Conservation (phyloP, 2,888 invertebrate genomes). For the Hypselothyrea guttata region DNA sequence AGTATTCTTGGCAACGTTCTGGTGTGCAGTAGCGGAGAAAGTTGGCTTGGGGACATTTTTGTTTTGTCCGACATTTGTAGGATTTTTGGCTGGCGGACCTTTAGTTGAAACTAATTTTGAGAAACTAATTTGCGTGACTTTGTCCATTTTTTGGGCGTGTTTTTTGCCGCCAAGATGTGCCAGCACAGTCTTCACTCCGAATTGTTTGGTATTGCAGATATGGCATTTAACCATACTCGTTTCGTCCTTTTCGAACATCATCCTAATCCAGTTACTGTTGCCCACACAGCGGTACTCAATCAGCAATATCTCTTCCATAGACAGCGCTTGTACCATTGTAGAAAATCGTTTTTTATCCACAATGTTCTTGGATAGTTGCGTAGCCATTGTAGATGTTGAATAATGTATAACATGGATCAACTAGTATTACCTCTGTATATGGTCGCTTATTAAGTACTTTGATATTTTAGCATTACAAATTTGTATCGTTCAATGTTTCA, state of each 20-base stretch:
- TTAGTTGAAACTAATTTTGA: slow-evolving; percentile 17
- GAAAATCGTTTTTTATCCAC: slow-evolving; percentile 29
- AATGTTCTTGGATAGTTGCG: slow-evolving; percentile 13
- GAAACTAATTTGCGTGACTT: slow-evolving; percentile 53
- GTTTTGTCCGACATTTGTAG: not conserved
- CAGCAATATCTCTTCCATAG: slow-evolving; percentile 57
- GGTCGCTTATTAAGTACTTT: slow-evolving; percentile 21
- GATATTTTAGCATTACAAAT: slow-evolving; percentile 17
- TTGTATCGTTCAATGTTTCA: slow-evolving; percentile 33
- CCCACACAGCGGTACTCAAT: slow-evolving; percentile 56
- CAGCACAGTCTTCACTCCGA: slow-evolving; percentile 65
- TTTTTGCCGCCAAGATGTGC: slow-evolving; percentile 75
- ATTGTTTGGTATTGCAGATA: slow-evolving; percentile 65
- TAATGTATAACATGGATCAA: slow-evolving; percentile 17
- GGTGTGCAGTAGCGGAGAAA: no score
- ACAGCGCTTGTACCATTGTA: slow-evolving; percentile 38
- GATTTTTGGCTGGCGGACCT: not conserved
- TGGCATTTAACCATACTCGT: slow-evolving; percentile 58
- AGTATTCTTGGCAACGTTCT: no score
- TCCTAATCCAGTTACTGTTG: slow-evolving; percentile 46
- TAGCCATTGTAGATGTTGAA: slow-evolving; percentile 37
- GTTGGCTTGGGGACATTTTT: no score
- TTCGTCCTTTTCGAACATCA: slow-evolving; percentile 36
- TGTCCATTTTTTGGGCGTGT: slow-evolving; percentile 63
- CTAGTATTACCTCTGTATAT: slow-evolving; percentile 34